phyloP scores from a whole-genome alignment of 1,140 invertebrate genomes.

The Holotrichia oblita region DNA sequence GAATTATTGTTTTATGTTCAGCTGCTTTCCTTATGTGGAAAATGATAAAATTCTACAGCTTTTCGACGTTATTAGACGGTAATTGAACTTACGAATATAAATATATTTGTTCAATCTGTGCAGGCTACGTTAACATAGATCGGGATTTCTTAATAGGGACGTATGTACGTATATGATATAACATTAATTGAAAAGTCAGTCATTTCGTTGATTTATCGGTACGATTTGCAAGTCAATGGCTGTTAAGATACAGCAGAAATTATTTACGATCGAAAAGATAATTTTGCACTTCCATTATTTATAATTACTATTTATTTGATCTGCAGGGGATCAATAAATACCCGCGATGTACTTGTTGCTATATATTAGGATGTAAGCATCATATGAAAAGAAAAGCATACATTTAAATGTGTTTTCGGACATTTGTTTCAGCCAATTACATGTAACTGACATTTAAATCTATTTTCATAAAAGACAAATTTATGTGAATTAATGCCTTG shows the following conservation, averaged over 20 bases:
- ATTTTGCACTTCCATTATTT: constrained; percentile 45
- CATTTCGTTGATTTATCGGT: constrained; percentile 46
- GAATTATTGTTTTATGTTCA: no score
- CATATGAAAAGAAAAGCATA: constrained; percentile 31
- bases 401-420: background rate
- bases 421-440: constrained; percentile 19
- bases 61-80: background rate
- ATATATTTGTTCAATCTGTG: background rate
- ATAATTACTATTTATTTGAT: constrained; percentile 46
- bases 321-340: constrained; percentile 30
- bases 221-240: constrained; percentile 42
- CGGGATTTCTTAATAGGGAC: background rate
- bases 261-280: constrained; percentile 41
- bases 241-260: constrained; percentile 38
- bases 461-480: constrained; percentile 1
- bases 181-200: constrained; percentile 46
- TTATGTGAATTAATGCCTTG: constrained; percentile 8
- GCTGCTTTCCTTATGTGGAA: no score
- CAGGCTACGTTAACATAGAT: background rate
- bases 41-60: background rate
- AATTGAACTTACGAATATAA: background rate
- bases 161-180: no score
- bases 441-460: constrained; percentile 38
- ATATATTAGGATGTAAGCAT: background rate
- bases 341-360: constrained; percentile 4